phyloP scores from a whole-genome alignment of 1,140 invertebrate genomes.

The Reticulitermes speratus region DNA sequence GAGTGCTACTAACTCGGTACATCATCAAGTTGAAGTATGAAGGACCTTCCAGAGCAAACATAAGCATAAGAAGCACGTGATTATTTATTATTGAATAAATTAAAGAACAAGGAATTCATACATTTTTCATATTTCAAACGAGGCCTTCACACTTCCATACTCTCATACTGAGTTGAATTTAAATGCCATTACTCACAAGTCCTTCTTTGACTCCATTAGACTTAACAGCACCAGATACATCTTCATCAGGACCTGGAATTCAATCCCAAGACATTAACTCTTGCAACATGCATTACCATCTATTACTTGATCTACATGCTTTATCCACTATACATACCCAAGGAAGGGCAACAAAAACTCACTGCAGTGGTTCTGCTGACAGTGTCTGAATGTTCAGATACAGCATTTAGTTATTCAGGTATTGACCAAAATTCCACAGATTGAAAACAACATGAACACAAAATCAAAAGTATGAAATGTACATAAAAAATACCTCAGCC shows the following conservation, averaged over 20 bases:
- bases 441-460: too few relatives aligned
- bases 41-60: not conserved
- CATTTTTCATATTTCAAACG: not conserved
- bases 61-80: not conserved
- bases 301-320: too few relatives aligned
- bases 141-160: not conserved
- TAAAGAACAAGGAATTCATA: not conserved
- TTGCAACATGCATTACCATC: too few relatives aligned
- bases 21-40: not conserved
- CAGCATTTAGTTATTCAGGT: too few relatives aligned
- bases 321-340: too few relatives aligned
- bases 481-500: too few relatives aligned
- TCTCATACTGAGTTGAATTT: not conserved
- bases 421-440: too few relatives aligned
- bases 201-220: conserved; percentile 7
- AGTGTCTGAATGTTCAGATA: too few relatives aligned
- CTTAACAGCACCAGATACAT: not conserved
- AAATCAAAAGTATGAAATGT: too few relatives aligned
- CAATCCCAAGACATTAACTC: not conserved
- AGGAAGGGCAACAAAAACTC: too few relatives aligned
- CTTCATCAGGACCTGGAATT: conserved; percentile 22
- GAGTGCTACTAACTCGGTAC: not conserved
- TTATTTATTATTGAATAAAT: not conserved
- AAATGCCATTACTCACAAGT: not conserved
- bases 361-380: too few relatives aligned